Base-by-base conservation (phyloP, 2,888 invertebrate genomes). In the Tholera decimalis region DNA sequence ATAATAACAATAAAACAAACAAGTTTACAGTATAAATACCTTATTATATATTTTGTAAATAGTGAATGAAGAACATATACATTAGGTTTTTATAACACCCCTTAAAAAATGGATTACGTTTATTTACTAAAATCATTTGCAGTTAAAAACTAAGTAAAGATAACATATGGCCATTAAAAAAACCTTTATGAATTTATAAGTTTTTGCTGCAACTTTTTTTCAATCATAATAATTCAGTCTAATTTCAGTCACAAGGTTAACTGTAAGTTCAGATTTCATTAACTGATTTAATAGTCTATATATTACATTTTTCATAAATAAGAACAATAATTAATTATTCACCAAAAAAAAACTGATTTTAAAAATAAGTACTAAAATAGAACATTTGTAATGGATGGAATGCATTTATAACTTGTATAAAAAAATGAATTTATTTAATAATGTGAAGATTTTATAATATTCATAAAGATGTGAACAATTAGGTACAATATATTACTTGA, bases 141-240 rank as follows among this genome's bases (percentile, higher is more conserved):
- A 35, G 37, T 56, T 61, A 66, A 63, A 43, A 72, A 62, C 60
- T 63, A 69, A 59, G 26, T 55, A 43, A n/a, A 15, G 26, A 57
- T 50, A 59, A 56, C 33, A 51, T 55, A 61, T 15, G 22, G 43
- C 44, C 33, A 68, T 33, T 35, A 46, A 62, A 55, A 61, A 73
- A 60, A 37, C 13, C 18, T 26, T 65, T n/a, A 70, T 24, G 11
- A 57, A 61, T 65, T 73, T 54, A 51, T 47, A 49, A 24, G 51
- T 49, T 51, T 41, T 64, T 43, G 22, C 51, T 41, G 41, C 33
- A 61, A 41, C 53, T 70, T 65, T 66, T 56, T 67, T 37, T 64
- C 55, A 69, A 72, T 70, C 53, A 63, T 67, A 60, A 51, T 60
- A 66, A 69, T 74, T 83, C 82, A 83, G 83, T 83, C 83, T 83